Evolutionary conservation across 2,113 vertebrate species (phyloP).

Genomic region (Acrocephalus arundinaceus): DNA sequence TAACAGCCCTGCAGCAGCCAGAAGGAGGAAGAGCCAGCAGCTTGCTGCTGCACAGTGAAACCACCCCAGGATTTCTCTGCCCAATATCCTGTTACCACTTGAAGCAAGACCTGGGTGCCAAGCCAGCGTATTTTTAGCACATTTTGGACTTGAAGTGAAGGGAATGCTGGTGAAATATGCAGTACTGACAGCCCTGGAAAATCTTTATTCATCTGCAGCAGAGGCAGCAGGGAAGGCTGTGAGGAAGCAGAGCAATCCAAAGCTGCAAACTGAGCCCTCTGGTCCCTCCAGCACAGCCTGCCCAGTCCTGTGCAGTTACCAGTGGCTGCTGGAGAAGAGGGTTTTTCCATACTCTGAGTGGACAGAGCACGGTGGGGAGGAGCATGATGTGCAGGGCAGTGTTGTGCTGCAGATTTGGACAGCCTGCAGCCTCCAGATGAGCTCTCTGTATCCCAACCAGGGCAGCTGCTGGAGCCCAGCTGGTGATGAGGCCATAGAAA

Average conservation of each 20-base stretch:
- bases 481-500: accelerated
- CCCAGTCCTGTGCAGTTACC: background rate
- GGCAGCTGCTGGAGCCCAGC: background rate
- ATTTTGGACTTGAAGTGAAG: constrained; percentile 19
- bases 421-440: background rate
- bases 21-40: background rate
- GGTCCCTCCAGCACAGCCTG: background rate
- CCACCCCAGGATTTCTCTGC: background rate
- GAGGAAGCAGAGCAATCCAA: background rate
- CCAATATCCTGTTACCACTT: background rate
- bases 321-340: background rate
- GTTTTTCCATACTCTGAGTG: background rate
- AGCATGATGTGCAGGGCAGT: background rate
- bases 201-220: constrained; percentile 1
- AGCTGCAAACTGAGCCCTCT: background rate
- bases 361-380: background rate
- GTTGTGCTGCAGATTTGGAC: background rate
- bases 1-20: background rate
- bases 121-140: constrained; percentile 42
- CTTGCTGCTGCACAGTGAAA: background rate
- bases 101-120: constrained; percentile 4
- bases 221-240: background rate
- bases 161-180: background rate
- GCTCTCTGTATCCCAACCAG: background rate
- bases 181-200: constrained; percentile 42